Base-by-base conservation (phyloP, 2,797 vertebrate genomes). In the Thripadectes ignobilis region DNA sequence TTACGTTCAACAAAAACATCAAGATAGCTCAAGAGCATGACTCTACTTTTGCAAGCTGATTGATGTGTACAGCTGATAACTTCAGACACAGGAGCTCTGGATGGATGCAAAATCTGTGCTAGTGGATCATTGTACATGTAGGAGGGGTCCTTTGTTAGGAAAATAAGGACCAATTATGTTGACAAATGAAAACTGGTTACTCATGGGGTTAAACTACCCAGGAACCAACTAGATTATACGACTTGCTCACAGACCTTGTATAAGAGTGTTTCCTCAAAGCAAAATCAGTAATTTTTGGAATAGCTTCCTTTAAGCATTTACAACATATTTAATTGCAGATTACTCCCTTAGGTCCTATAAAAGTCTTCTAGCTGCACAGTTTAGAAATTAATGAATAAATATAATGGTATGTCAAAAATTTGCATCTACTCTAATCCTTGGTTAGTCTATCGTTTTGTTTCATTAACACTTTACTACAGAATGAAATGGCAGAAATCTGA, bases 401-500 rank as follows among this genome's bases (percentile, higher is more conserved):
- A 66, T 45, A 92, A 78, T 32, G 84, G 36, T 85, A 92, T 84
- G 59, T 90, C 19, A 77, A 66, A 96, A 94, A 92, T 69, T 43
- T 81, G 72, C 73, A 86, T 72, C 41, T 93, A 59, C 18, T 55
- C 6, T 77, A 66, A 49, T 83, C 55, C 27, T 91, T 67, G 49
- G 58, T 72, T 79, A 51, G 36, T 84, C 39, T 85, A 66, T 41
- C 2, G 3, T 51, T 72, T 81, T 58, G 38, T 34, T 95, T 57
- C 51, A 4, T 75, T 85, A 94, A 94, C 58, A n/a, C 75, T 68
- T 93, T 87, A 79, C 62, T 87, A 93, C 54, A 95, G 62, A 97
- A 67, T 93, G 95, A 97, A 96, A 93, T 94, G 92, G 80, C 72
- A 97, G 85, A 93, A 92, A 87, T 97, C 88, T 85, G 83, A 95